A percentile compares a stretch with the other conserved stretches of the same genome.
phyloP scores from a whole-genome alignment of 1,140 invertebrate species.

The Pachypsylla venusta region DNA sequence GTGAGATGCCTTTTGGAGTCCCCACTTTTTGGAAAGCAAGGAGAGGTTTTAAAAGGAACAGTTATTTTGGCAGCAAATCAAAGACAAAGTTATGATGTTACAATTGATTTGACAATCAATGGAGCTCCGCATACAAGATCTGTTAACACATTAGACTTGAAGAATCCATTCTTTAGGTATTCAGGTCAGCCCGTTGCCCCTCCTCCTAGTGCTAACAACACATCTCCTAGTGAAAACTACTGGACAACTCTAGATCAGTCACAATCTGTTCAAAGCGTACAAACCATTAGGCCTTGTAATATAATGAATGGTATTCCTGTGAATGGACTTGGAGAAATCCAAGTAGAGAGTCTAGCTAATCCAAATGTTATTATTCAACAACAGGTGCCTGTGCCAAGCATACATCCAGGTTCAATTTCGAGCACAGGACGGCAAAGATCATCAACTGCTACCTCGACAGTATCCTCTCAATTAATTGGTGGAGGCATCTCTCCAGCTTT shows the following conservation, averaged over 20 bases:
- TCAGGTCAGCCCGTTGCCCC: conserved; percentile 73
- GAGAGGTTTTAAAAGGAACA: conserved; percentile 75
- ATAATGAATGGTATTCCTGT: conserved; percentile 68
- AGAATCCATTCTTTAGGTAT: conserved; percentile 96
- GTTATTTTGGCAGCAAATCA: conserved; percentile 86
- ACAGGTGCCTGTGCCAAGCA: conserved; percentile 39
- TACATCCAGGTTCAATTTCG: conserved; percentile 45
- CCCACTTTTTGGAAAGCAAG: conserved; percentile 88
- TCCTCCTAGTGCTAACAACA: conserved; percentile 73
- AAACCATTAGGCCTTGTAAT: conserved; percentile 30
- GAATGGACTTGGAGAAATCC: conserved; percentile 56
- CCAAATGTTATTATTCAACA: conserved; percentile 19
- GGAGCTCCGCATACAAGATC: conserved; percentile 62
- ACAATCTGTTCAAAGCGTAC: conserved; percentile 42
- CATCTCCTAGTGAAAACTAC: conserved; percentile 81
- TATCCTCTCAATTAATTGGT: conserved; percentile 50
- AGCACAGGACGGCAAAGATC: conserved; percentile 41
- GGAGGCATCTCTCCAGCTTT: conserved; percentile 54
- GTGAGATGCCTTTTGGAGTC: conserved; percentile 88
- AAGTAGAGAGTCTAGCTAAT: conserved; percentile 37
- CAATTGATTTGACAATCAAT: conserved; percentile 82
- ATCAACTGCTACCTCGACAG: conserved; percentile 43
- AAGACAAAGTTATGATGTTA: conserved; percentile 85
- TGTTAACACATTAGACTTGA: conserved; percentile 87
- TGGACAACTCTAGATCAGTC: conserved; percentile 66